A percentile compares a stretch with the other conserved stretches of the same genome.
Evolutionary conservation across 2,797 vertebrate species (phyloP).

Genomic region (Petrocephalus schoutedeni): DNA sequence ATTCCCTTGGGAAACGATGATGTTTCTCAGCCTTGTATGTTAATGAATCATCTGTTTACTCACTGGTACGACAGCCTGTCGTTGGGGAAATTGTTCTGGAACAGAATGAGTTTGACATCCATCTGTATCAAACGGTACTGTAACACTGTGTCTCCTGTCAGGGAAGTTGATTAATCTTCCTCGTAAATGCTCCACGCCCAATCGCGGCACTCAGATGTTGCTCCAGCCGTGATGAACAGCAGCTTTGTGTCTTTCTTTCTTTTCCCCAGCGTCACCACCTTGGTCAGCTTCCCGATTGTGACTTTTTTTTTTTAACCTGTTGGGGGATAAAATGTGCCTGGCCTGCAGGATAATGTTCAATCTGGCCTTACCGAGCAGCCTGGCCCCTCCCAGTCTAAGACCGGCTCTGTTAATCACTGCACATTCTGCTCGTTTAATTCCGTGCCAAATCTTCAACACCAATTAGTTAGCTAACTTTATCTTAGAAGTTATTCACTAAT

Average conservation of each 20-base stretch:
- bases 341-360: neutral
- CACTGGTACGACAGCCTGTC: neutral
- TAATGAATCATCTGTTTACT: neutral
- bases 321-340: neutral
- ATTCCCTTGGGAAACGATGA: neutral
- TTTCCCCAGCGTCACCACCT: neutral
- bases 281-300: neutral
- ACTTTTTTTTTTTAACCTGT: neutral
- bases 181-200: neutral
- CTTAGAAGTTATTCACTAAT: too few species aligned
- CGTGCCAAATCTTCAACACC: neutral
- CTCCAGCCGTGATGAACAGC: neutral
- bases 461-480: neutral
- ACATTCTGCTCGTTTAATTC: neutral
- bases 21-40: neutral
- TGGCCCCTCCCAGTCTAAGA: neutral
- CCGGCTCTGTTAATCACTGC: neutral
- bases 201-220: neutral
- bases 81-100: neutral
- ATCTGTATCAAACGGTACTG: neutral
- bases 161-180: neutral
- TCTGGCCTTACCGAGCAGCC: neutral
- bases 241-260: neutral
- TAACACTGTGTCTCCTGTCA: neutral
- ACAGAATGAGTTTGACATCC: neutral